A percentile compares a stretch with the other conserved stretches of the same genome.
These are phyloP conservation scores for Drosophila elegans DNA, from an alignment of 1,140 invertebrate species.

Conservation along the genomic window DNA sequence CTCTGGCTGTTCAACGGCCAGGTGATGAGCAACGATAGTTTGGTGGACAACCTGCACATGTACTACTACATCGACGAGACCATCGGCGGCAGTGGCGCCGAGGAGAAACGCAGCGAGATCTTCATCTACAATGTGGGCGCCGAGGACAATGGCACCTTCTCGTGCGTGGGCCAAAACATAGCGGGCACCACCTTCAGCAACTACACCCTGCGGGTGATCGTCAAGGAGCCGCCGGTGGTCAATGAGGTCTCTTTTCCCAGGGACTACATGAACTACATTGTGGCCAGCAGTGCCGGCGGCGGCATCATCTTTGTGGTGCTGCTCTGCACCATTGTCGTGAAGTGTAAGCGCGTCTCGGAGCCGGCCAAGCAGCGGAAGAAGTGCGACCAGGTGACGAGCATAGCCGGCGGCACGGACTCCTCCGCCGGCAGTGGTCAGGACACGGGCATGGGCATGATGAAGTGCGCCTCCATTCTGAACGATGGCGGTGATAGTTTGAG, in stretches of 20 bases:
- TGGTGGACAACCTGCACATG: slow-evolving; percentile 88
- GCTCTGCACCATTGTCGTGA: slow-evolving; percentile 88
- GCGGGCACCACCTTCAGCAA: slow-evolving; percentile 91
- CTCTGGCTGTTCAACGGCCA: slow-evolving; percentile 93
- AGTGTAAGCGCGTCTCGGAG: slow-evolving; percentile 86
- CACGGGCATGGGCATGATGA: slow-evolving; percentile 77
- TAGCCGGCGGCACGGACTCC: slow-evolving; percentile 60
- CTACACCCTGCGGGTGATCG: slow-evolving; percentile 90
- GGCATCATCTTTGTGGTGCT: slow-evolving; percentile 88
- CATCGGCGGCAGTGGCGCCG: slow-evolving; percentile 86
- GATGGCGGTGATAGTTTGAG: slow-evolving; percentile 70
- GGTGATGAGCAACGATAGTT: slow-evolving; percentile 89
- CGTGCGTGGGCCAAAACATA: slow-evolving; percentile 92
- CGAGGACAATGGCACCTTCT: slow-evolving; percentile 92
- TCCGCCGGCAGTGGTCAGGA: slow-evolving; percentile 76
- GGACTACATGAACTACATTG: slow-evolving; percentile 87
- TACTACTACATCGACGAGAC: slow-evolving; percentile 90
- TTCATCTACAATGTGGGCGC: slow-evolving; percentile 90
- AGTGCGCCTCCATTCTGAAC: slow-evolving; percentile 79
- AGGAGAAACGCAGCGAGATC: slow-evolving; percentile 90
- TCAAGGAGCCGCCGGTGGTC: slow-evolving; percentile 89
- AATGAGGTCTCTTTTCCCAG: slow-evolving; percentile 88
- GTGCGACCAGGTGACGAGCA: slow-evolving; percentile 74
- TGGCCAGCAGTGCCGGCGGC: slow-evolving; percentile 88
- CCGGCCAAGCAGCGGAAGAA: slow-evolving; percentile 87